Evolutionary conservation across 2,888 invertebrate species (phyloP).

Genomic region (Sabellastarte sp.): DNA sequence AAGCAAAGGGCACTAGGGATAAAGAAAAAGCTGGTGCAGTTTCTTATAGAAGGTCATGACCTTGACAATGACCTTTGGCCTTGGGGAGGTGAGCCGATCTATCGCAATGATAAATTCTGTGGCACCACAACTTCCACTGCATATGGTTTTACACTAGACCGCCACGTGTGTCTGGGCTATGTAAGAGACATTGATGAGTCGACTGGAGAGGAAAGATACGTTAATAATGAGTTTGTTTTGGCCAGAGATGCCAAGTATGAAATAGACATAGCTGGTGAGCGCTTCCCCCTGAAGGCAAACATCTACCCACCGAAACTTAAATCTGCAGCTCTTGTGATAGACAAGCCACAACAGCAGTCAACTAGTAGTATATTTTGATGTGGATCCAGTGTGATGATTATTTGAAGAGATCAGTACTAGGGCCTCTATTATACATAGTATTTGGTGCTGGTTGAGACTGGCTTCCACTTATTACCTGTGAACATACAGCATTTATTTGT

Average conservation of each 20-base stretch:
- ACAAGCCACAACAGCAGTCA: too few relatives aligned
- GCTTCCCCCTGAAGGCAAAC: slow-evolving; percentile 26
- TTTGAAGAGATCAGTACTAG: too few relatives aligned
- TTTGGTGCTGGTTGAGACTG: too few relatives aligned
- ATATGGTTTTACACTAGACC: slow-evolving; percentile 69
- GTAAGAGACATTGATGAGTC: slow-evolving; percentile 76
- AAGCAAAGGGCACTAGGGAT: slow-evolving; percentile 83
- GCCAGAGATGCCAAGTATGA: slow-evolving; percentile 75
- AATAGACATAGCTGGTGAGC: slow-evolving; percentile 76
- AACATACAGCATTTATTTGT: too few relatives aligned
- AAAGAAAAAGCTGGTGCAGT: slow-evolving; percentile 85
- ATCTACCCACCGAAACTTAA: slow-evolving; percentile 36
- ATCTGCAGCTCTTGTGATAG: too few relatives aligned
- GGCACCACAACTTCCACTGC: slow-evolving; percentile 94
- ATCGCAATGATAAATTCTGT: slow-evolving; percentile 83
- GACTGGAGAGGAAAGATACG: slow-evolving; percentile 69
- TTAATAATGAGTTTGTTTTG: slow-evolving; percentile 64
- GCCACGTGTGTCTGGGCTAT: slow-evolving; percentile 90
- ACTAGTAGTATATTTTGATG: too few relatives aligned
- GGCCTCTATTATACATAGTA: too few relatives aligned
- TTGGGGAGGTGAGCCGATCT: slow-evolving; percentile 95
- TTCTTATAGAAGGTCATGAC: slow-evolving; percentile 88
- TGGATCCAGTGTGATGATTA: too few relatives aligned
- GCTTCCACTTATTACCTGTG: too few relatives aligned
- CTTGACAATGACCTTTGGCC: slow-evolving; percentile 88